Evolutionary conservation across 1,140 invertebrate genomes (phyloP), one percentile per base, ranked within the genome.

Genomic region (Tetragonula clypearis): DNA sequence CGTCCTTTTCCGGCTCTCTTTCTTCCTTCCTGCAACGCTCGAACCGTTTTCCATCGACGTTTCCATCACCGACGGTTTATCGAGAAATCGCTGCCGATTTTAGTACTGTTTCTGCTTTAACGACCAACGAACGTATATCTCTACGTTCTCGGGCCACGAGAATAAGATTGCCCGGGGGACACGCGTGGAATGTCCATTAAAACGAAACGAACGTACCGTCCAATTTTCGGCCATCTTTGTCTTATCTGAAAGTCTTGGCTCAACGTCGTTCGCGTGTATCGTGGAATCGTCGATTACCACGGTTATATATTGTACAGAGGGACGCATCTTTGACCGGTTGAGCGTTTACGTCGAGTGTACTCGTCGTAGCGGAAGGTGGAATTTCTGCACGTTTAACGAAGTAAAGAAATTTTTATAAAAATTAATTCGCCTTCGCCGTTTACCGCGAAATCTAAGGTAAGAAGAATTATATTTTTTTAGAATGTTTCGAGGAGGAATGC

Each of bases 131-230:
- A 49, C 30, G 41, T 0, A 8, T 49, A 49, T 49, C 41, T 49
- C 41, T 49, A 49, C 41, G 15, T 21, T 58, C 56, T 21, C 56
- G 35, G 35, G 35, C 1, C 1, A 14, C 55, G 55, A 71, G 55
- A 68, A 66, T 56, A 60, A 78, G 55, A 81, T 77, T 86, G 41
- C 9, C 60, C 11, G 23, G n/a, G n/a, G n/a, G 56, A 73, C 53
- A 73, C 58, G 66, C 65, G 53, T 14, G 74, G 85, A 86, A 86
- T 83, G 74, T 83, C 85, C 85, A 86, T 86, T 86, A 86, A 68
- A 72, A 56, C n/a, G 65, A 72, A 75, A 74, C 26, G 15, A 14
- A 12, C 19, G 2, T 26, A 53, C 5, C 8, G 49, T 2, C 41
- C 41, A n/a, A 23, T 35, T 58, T 30, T 23, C 15, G 35, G 15